Percentiles rank a stretch among this genome's conserved stretches.
Conservation (phyloP, 2,113 vertebrate species). For the Etia nguti region DNA sequence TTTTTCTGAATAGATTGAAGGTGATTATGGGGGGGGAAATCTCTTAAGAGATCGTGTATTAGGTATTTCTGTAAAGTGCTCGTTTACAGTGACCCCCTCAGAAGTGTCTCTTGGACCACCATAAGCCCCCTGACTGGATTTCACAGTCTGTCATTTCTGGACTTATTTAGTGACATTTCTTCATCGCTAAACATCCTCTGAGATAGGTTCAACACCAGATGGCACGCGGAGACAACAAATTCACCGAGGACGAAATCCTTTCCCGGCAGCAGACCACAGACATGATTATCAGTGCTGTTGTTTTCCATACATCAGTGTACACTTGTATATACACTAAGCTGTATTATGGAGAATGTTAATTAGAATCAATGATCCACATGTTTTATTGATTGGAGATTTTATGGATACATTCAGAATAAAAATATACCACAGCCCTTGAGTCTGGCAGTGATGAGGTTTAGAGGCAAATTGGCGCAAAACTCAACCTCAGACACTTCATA, state of each 20-base stretch:
- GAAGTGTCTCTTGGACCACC: neutral
- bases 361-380: neutral
- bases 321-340: neutral
- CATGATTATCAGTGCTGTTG: neutral
- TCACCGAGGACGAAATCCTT: neutral
- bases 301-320: neutral
- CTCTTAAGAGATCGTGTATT: neutral
- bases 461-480: neutral
- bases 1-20: neutral
- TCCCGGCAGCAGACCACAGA: neutral
- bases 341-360: neutral
- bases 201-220: neutral
- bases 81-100: neutral
- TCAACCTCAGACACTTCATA: neutral
- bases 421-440: neutral
- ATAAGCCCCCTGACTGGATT: neutral
- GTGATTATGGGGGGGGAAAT: neutral
- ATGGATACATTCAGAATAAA: slow-evolving; percentile 8
- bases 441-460: neutral
- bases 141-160: neutral
- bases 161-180: neutral
- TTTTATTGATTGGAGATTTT: neutral
- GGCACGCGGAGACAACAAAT: neutral
- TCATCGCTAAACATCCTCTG: neutral
- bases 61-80: neutral